Evolutionary conservation across 2,113 vertebrate species (phyloP).

Genomic region (Oncorhynchus masou): DNA sequence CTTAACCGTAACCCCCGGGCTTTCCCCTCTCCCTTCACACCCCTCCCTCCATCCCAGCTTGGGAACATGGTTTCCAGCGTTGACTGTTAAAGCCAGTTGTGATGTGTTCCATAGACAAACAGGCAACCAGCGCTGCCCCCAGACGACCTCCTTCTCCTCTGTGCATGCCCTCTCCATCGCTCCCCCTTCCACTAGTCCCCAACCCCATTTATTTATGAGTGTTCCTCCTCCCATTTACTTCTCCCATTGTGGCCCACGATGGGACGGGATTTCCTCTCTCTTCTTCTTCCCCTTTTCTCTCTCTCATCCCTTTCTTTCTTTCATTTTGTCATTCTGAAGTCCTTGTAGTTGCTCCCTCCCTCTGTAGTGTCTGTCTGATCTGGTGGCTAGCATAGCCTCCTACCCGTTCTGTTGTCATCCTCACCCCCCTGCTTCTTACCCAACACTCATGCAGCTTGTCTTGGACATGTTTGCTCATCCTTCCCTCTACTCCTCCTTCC

Average conservation of each 20-base stretch:
- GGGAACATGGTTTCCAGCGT: conserved; percentile 71
- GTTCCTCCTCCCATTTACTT: conserved; percentile 42
- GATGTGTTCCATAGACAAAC: conserved; percentile 94
- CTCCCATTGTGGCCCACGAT: conserved; percentile 31
- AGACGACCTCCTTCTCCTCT: conserved; percentile 64
- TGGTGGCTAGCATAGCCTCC: conserved; percentile 5
- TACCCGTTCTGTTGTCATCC: neutral
- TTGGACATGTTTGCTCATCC: conserved; percentile 35
- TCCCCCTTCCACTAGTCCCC: conserved; percentile 36
- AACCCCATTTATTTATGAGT: conserved; percentile 60
- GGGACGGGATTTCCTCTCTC: conserved; percentile 10
- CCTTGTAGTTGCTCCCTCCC: neutral
- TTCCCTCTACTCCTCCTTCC: neutral
- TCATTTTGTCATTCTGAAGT: conserved; percentile 21
- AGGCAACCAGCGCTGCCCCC: conserved; percentile 98
- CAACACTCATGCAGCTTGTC: conserved; percentile 38
- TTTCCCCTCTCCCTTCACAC: neutral
- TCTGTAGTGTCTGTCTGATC: conserved; percentile 1
- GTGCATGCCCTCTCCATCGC: conserved; percentile 61
- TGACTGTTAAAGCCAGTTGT: conserved; percentile 81
- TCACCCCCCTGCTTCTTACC: conserved; percentile 1
- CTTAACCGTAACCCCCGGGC: neutral
- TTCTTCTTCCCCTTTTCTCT: neutral
- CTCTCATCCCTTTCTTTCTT: neutral
- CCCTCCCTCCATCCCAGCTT: conserved; percentile 34